Base-by-base conservation (phyloP, 1,140 invertebrate genomes). In the Drosophila pallidifrons region DNA sequence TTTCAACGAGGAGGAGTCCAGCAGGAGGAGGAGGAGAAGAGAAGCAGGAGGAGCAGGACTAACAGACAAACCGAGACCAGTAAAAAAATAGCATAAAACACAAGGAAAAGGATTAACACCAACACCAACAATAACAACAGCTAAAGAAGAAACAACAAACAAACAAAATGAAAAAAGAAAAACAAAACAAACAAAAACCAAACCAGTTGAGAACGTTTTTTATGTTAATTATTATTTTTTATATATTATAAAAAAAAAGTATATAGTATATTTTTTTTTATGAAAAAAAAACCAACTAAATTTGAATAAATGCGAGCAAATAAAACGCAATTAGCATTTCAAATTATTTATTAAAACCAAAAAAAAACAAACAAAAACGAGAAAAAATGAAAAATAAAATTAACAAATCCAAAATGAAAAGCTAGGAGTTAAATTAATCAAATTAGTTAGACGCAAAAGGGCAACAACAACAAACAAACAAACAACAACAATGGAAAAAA, bases 161-260 rank as follows among this genome's bases (percentile, higher is more conserved):
- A 68, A 60, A 49, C 57, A 68, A 60, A 25, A 65, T 20, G 16
- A 82, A 67, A 68, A 60, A 25, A 65, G 11, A 11, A 82, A 67
- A 79, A 81, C 59, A 81, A 70, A 82, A 67, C 52, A 87, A 72
- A 59, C 55, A 81, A 71, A 81, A 79, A 81, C 85, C 85, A 89
- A 89, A 89, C 85, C 86, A 89, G 85, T 89, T 89, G 75, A 85
- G 81, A 89, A 89, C 75, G 86, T 90, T 89, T 88, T 86, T 85
- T 89, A 90, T 89, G 81, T 88, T 88, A 88, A 89, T 89, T 89
- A 74, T 89, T 89, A 89, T 81, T 89, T 81, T 88, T 83, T 89
- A 85, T 81, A 83, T 83, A 81, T 81, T 73, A 86, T 47, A 75
- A 57, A 57, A 38, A 25, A 64, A 60, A 74, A 59, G 55, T 47